Base-by-base conservation (phyloP, 1,140 invertebrate species). In the Drosophila repletoides region DNA sequence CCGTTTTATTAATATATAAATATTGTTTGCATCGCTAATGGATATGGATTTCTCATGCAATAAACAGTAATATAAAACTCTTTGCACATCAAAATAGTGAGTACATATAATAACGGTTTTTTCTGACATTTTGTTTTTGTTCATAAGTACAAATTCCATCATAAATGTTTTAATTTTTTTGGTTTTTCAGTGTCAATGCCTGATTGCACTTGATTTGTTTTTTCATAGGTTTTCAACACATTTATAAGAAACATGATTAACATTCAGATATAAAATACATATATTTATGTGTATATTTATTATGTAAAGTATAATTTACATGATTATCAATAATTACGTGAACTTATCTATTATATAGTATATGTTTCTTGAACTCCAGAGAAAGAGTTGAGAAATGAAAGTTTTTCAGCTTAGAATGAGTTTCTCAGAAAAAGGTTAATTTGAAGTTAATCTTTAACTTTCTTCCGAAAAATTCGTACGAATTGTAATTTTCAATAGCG, bases 1-100 rank as follows among this genome's bases (percentile, higher is more conserved):
- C 40, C 38, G n/a, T 38, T 67, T 67, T 67, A 67, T 67, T 67
- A 61, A 67, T 67, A 67, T 67, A 67, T 67, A 61, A 67, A 67
- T 67, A 67, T 60, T 43, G 36, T 67, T 67, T 67, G 55, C 55
- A 60, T 67, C 28, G 56, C 64, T 60, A 67, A 51, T 67, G 55
- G 48, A 67, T 67, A 49, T 67, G 64, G 29, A 51, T 66, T 53
- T 53, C 41, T 33, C 63, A 51, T 66, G 63, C 61, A 71, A 67
- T 71, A 71, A 71, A 71, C 68, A 66, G 64, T 67, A 60, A 71
- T 71, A 71, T 67, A 71, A 71, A 71, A 71, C 63, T 59, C 49
- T 48, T 66, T 46, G 63, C 68, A 67, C 68, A 67, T 71, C 68
- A 71, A 71, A 71, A 71, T 71, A 71, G 43, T 70, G 60, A 51